These are phyloP conservation scores for Naso thynnoides DNA, from an alignment of 2,797 vertebrate species.

Conservation along the genomic window DNA sequence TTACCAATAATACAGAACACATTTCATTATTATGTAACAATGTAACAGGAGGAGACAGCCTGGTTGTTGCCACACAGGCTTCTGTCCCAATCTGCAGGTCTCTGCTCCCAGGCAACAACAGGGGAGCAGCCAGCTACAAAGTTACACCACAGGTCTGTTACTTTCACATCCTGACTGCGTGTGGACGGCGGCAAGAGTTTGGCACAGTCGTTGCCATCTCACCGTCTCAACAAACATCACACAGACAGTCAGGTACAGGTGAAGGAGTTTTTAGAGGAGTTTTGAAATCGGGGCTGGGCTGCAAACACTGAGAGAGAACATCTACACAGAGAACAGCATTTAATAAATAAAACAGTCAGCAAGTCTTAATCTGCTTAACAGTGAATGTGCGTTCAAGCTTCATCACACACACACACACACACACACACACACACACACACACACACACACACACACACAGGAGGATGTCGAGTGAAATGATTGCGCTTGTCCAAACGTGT, in stretches of 20 bases:
- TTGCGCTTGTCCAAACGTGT: conserved; percentile 38
- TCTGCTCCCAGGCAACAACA: conserved; percentile 21
- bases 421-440: background rate
- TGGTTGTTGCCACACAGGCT: conserved; percentile 42
- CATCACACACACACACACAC: background rate
- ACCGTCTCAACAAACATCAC: background rate
- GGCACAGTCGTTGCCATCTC: background rate
- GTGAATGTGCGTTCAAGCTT: background rate
- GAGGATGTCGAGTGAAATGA: conserved; percentile 31
- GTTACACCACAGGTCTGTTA: conserved; percentile 33
- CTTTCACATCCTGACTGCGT: conserved; percentile 13
- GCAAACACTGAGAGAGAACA: background rate
- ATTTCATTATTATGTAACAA: conserved; percentile 36
- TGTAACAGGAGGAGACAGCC: conserved; percentile 10
- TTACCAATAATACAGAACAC: conserved; percentile 2
- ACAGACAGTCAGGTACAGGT: conserved; percentile 42
- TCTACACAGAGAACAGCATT: background rate
- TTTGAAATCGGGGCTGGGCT: conserved; percentile 30
- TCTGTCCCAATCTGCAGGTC: conserved; percentile 63
- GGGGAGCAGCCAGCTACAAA: conserved; percentile 39
- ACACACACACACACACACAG: background rate
- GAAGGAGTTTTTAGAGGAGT: background rate
- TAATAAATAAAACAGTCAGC: conserved; percentile 1
- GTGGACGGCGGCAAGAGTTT: conserved; percentile 24
- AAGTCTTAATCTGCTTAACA: conserved; percentile 13